A percentile compares a stretch with the other conserved stretches of the same genome.
These are phyloP conservation scores for Rhincodon typus DNA, from an alignment of 2,797 vertebrate species.

Conservation along the genomic window DNA sequence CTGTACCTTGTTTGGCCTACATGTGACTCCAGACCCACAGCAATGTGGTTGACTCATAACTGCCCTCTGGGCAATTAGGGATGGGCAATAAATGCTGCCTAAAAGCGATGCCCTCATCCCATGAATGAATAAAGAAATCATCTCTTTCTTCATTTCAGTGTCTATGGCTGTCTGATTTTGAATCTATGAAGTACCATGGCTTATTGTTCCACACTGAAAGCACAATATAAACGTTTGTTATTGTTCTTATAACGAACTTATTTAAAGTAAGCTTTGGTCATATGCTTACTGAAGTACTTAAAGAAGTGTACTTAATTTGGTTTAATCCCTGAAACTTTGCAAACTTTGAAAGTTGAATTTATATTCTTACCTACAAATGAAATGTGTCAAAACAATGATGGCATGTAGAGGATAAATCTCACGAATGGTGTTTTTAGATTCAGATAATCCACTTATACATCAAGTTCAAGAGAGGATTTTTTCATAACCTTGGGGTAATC, in stretches of 20 bases:
- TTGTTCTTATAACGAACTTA: background rate
- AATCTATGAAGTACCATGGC: background rate
- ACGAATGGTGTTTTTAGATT: background rate
- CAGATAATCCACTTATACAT: background rate
- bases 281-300: background rate
- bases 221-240: background rate
- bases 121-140: no score
- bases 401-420: background rate
- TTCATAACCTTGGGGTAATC: background rate
- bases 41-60: no score
- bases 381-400: background rate
- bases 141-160: background rate
- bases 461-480: background rate
- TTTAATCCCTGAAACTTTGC: background rate
- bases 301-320: background rate
- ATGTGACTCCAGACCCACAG: no score
- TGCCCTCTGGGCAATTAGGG: no score
- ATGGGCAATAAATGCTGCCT: no score
- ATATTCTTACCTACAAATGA: background rate
- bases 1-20: no score
- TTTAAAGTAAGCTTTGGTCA: background rate
- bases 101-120: no score
- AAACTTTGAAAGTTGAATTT: background rate
- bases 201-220: background rate
- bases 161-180: background rate